phyloP scores from a whole-genome alignment of 1,140 invertebrate species.

The Gyrodactylus bullatarudis region DNA sequence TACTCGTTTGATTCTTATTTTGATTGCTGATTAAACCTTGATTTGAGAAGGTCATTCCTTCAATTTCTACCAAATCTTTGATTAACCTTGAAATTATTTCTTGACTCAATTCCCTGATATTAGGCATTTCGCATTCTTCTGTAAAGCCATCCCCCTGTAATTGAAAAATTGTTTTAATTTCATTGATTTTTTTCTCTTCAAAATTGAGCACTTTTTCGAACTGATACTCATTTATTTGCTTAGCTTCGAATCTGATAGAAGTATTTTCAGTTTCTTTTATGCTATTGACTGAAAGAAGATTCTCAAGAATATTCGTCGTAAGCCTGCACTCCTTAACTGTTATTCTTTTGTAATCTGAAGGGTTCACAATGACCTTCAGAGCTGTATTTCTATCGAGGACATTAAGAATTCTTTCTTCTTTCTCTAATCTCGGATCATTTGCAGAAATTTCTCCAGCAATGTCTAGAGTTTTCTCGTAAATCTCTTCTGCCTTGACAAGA shows the following conservation, averaged over 20 bases:
- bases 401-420: neutral
- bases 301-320: neutral
- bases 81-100: neutral
- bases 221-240: neutral
- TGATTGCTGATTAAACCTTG: neutral
- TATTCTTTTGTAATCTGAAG: neutral
- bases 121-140: neutral
- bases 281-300: neutral
- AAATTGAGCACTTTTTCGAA: neutral
- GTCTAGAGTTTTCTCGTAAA: neutral
- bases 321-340: neutral
- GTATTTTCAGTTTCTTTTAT: neutral
- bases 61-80: neutral
- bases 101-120: neutral
- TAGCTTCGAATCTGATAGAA: neutral
- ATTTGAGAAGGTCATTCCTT: neutral
- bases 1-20: neutral
- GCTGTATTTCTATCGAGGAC: neutral
- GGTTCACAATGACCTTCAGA: neutral
- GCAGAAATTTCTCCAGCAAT: neutral
- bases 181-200: neutral
- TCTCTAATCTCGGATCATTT: neutral
- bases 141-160: neutral
- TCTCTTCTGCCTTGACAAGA: neutral
- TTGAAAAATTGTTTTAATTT: neutral